Evolutionary conservation across 2,888 invertebrate genomes (phyloP), one percentile per base, ranked within the genome.

Genomic region (Leptopterna dolabrata): DNA sequence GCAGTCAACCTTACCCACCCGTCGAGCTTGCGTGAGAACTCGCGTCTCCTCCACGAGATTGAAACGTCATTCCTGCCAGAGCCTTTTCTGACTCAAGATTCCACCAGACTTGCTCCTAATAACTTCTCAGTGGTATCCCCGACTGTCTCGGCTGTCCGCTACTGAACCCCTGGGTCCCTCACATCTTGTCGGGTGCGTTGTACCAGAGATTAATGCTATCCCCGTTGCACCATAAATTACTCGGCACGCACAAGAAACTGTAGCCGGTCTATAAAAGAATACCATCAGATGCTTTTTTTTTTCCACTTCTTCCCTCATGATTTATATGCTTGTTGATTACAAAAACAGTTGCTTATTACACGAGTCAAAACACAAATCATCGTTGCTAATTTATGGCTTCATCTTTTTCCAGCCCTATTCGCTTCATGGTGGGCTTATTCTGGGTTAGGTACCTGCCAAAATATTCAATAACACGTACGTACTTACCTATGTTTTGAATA

Each of bases 81-180:
- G 19, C 63, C 47, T 63, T 63, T 63, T 36, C 24, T 63, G 63
- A 63, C 63, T 63, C 7, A 24, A 24, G 63, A 63, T 63, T 63
- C 63, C 63, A 24, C 4, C 63, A 4, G 63, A 63, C 24, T 63
- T 63, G 63, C 63, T 63, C 24, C 63, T 63, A 63, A 63, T 63
- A 63, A 63, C 63, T 63, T 63, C 24, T 63, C 24, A 11, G 63
- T 13, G 63, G 63, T 24, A 19, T 24, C 63, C 63, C 24, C 24
- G 24, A 63, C 63, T 63, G 63, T 63, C 63, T 63, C 63, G 63
- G 19, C 63, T 63, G 63, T 63, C 63, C 63, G 63, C 63, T 63
- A 63, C 63, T 63, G 63, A 63, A 63, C 63, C 63, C 63, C 63
- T 19, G 19, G n/a, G 55, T 55, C 55, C 55, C 55, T 55, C 55